These are phyloP conservation scores for Dicrurus megarhynchus DNA, from an alignment of 2,113 vertebrate species.

Conservation along the genomic window DNA sequence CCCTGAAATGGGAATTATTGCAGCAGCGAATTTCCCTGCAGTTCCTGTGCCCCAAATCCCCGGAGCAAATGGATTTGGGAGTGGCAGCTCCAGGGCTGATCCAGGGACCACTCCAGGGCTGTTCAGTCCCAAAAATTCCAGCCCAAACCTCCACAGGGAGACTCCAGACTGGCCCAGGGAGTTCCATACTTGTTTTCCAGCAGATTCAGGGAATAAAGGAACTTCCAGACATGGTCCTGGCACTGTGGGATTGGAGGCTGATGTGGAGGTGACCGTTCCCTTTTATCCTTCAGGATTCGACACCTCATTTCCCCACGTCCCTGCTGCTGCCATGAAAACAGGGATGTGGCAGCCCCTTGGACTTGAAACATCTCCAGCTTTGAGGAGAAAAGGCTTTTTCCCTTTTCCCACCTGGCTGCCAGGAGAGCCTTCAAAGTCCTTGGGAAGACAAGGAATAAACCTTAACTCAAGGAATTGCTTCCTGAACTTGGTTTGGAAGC, in stretches of 20 bases:
- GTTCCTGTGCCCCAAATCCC: background rate
- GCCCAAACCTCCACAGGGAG: background rate
- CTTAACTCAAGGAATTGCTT: background rate
- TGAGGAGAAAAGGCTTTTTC: background rate
- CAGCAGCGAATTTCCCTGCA: background rate
- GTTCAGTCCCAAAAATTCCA: background rate
- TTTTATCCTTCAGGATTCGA: background rate
- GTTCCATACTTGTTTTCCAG: background rate
- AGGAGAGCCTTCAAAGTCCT: background rate
- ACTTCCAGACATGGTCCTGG: rapidly evolving
- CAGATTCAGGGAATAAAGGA: background rate
- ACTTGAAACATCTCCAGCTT: background rate
- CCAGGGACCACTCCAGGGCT: background rate
- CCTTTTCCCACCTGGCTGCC: background rate
- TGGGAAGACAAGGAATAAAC: background rate
- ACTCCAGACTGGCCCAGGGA: background rate
- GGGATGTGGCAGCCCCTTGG: background rate
- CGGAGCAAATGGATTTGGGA: background rate
- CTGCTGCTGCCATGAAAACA: background rate
- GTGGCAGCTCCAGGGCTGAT: background rate
- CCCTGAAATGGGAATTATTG: background rate
- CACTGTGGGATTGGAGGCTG: background rate
- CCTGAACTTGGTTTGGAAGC: background rate
- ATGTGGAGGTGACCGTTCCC: background rate
- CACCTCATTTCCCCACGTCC: background rate